Percentiles rank a stretch among this genome's conserved stretches.
Evolutionary conservation across 1,140 invertebrate genomes (phyloP).

Genomic region (Neodiprion virginianus): DNA sequence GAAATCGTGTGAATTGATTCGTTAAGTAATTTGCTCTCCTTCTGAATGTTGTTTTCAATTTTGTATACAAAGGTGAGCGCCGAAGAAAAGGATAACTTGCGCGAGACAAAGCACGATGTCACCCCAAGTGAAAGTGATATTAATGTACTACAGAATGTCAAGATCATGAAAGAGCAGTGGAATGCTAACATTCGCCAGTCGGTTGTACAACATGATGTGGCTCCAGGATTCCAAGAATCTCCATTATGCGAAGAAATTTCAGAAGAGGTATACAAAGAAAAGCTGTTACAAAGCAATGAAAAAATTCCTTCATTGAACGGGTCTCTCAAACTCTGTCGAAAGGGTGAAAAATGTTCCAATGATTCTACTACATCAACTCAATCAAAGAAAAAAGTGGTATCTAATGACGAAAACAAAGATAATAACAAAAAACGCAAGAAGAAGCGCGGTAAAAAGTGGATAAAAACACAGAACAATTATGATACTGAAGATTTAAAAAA

Average conservation of each 20-base stretch:
- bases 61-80: neutral
- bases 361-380: constrained; percentile 14
- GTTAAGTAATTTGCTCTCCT: neutral
- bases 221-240: no score
- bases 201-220: neutral
- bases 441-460: constrained; percentile 13
- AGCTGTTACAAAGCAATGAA: neutral
- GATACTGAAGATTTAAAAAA: constrained; percentile 7
- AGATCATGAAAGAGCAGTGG: neutral
- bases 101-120: constrained; percentile 1
- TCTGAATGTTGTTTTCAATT: neutral
- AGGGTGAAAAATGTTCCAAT: constrained; percentile 14
- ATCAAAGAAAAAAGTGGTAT: neutral
- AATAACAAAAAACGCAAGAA: constrained; percentile 10
- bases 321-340: constrained; percentile 12
- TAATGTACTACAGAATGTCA: neutral
- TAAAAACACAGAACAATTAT: constrained; percentile 16
- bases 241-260: no score
- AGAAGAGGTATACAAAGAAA: constrained; percentile 9
- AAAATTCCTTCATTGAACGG: constrained; percentile 18
- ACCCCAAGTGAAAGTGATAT: neutral
- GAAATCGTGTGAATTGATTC: neutral
- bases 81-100: neutral
- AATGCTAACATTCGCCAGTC: neutral
- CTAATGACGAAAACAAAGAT: neutral